Evolutionary conservation across 2,797 vertebrate species (phyloP).

Genomic region (Petrocephalus schoutedeni): DNA sequence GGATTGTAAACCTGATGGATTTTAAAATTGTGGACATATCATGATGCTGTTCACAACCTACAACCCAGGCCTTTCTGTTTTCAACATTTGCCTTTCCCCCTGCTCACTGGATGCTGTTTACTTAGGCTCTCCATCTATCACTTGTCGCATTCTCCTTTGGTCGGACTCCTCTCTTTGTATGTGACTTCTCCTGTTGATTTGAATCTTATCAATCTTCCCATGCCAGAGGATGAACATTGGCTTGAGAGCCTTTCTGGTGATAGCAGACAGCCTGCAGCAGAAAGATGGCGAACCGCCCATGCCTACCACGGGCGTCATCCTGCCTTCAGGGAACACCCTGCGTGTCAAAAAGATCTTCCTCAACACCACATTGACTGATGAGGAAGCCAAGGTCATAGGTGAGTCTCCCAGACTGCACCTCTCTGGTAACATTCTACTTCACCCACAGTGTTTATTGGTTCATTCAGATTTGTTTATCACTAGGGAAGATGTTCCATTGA

Average conservation of each 20-base stretch:
- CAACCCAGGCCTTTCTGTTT: background rate
- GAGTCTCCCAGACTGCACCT: slow-evolving; percentile 29
- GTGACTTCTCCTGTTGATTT: background rate
- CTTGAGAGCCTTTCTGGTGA: slow-evolving; percentile 92
- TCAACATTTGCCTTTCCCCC: background rate
- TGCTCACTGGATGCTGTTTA: background rate
- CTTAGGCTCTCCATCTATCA: background rate
- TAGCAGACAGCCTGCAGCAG: slow-evolving; percentile 96
- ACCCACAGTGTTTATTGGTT: background rate
- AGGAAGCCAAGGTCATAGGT: slow-evolving; percentile 99
- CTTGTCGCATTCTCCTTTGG: background rate
- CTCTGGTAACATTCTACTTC: background rate
- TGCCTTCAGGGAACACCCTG: slow-evolving; percentile 97
- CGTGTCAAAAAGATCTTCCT: slow-evolving; percentile 99
- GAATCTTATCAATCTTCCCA: background rate
- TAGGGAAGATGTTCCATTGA: background rate
- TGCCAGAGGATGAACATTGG: slow-evolving; percentile 96
- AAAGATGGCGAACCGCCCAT: slow-evolving; percentile 97
- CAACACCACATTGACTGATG: slow-evolving; percentile 95
- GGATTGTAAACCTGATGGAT: background rate
- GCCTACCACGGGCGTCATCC: slow-evolving; percentile 93
- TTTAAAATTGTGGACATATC: background rate
- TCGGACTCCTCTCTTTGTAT: background rate
- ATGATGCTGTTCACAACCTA: background rate
- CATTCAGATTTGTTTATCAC: background rate